Evolutionary conservation across 2,888 invertebrate species (phyloP).

Genomic region (Lepas anatifera): DNA sequence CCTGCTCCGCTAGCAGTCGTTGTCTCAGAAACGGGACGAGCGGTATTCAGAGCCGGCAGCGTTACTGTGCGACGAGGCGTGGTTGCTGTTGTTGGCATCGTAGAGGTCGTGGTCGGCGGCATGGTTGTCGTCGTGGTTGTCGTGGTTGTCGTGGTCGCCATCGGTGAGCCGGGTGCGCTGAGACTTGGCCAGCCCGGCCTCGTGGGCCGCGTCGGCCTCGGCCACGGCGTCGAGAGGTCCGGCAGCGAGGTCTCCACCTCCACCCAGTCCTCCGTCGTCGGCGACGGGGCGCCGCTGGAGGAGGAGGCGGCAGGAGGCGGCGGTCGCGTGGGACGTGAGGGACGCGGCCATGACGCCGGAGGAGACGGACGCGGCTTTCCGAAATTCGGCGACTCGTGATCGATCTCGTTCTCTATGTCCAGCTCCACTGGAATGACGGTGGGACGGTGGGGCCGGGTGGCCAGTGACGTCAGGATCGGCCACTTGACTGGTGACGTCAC

Average conservation of each 20-base stretch:
- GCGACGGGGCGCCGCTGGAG: neutral
- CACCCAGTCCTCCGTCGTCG: neutral
- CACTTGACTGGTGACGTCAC: neutral
- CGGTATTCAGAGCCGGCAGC: too few species aligned
- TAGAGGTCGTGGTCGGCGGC: neutral
- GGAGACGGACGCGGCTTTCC: too few species aligned
- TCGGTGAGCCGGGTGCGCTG: neutral
- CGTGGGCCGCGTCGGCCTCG: neutral
- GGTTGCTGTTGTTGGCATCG: neutral
- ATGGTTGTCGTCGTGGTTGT: neutral
- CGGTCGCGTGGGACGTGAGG: neutral
- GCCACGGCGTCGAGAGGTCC: slow-evolving; percentile 2
- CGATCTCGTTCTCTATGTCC: slow-evolving; percentile 5
- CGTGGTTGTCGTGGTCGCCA: neutral
- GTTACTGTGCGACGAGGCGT: too few species aligned
- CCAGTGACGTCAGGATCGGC: neutral
- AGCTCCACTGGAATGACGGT: neutral
- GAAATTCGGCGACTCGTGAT: too few species aligned
- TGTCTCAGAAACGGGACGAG: too few species aligned
- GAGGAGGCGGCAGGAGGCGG: neutral
- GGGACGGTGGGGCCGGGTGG: neutral
- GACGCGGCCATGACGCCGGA: neutral
- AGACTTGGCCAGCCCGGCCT: neutral
- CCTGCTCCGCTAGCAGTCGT: neutral
- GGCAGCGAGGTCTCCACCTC: neutral